Conservation (phyloP, 2,797 vertebrate species). For the Sternotherus odoratus region DNA sequence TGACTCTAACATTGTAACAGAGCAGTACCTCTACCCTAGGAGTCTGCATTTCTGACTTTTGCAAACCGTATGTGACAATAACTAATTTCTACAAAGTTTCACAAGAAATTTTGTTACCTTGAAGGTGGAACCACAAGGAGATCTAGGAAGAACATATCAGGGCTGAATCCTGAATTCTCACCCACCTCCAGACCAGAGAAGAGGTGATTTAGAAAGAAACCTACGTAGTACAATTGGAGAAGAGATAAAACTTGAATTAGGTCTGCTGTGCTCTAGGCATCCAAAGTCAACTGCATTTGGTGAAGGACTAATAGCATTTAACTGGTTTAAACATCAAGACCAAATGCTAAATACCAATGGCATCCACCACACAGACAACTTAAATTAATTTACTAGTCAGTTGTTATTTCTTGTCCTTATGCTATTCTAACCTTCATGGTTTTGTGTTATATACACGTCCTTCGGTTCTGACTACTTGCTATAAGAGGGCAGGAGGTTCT, state of each 20-base stretch:
- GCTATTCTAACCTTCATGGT: background rate
- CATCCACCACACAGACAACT: background rate
- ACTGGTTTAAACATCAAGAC: background rate
- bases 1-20: background rate
- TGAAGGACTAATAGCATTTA: background rate
- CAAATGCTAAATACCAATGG: background rate
- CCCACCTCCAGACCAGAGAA: constrained; percentile 85
- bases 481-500: background rate
- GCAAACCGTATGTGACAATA: fast-evolving
- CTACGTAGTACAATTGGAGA: constrained; percentile 72
- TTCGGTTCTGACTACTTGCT: background rate
- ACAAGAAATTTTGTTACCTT: constrained; percentile 80
- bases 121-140: constrained; percentile 92
- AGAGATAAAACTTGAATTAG: background rate
- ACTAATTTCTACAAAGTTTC: background rate
- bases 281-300: background rate
- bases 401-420: background rate
- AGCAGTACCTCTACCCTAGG: fast-evolving
- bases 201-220: constrained; percentile 92
- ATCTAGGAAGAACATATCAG: constrained; percentile 93
- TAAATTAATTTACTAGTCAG: background rate
- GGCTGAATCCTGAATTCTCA: constrained; percentile 73
- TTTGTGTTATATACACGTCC: background rate
- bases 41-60: background rate
- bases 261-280: background rate